Conservation (phyloP, 2,888 invertebrate species). For the Pristionchus japonicus region DNA sequence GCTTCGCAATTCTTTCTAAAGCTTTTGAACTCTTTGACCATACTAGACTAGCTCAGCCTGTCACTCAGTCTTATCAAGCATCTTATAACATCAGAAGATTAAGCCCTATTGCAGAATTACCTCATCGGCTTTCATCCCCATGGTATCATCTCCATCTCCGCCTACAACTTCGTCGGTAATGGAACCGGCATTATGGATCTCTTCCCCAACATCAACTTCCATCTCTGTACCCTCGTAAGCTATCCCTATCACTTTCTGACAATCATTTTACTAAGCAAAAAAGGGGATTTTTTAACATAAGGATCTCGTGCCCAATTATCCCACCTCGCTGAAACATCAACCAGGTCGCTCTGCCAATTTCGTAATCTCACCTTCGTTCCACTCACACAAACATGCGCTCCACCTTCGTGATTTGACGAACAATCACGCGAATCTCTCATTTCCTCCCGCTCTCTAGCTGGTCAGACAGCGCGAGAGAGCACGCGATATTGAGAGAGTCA, state of each 20-base stretch:
- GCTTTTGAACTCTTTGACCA: background rate
- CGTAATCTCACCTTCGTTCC: background rate
- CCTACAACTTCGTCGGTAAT: conserved; percentile 86
- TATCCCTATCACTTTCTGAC: too few relatives aligned
- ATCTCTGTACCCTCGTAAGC: conserved; percentile 59
- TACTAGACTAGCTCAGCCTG: background rate
- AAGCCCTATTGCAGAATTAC: conserved; percentile 54
- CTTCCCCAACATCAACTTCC: conserved; percentile 71
- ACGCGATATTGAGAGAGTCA: too few relatives aligned
- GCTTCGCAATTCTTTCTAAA: too few relatives aligned
- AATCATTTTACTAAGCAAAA: too few relatives aligned
- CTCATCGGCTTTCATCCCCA: conserved; percentile 88
- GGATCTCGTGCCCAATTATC: background rate
- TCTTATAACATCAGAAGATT: background rate
- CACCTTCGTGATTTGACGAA: background rate
- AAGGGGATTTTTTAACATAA: too few relatives aligned
- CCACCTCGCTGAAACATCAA: background rate
- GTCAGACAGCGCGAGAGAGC: too few relatives aligned
- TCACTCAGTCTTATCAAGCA: background rate
- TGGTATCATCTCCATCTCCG: conserved; percentile 87
- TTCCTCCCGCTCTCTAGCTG: too few relatives aligned
- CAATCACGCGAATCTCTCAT: too few relatives aligned
- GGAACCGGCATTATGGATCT: conserved; percentile 77
- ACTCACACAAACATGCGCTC: background rate
- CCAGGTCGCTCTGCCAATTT: background rate